phyloP scores from a whole-genome alignment of 2,113 vertebrate species.

The Nyctibius bracteatus region DNA sequence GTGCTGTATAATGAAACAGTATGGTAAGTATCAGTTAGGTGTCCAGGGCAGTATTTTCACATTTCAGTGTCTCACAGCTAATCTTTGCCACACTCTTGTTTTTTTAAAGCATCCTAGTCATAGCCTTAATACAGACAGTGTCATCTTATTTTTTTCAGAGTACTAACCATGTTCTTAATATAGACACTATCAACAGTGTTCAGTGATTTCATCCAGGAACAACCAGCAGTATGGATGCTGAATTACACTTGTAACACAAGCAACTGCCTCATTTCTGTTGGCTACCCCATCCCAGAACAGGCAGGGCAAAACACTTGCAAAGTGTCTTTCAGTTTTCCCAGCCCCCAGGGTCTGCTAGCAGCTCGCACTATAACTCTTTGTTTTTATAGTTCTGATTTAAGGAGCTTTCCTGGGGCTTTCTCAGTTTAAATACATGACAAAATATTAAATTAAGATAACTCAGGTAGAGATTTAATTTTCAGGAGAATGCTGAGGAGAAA shows the following conservation, averaged over 20 bases:
- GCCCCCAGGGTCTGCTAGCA: background rate
- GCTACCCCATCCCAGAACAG: background rate
- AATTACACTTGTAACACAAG: background rate
- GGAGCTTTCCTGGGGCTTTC: background rate
- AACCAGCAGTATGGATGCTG: background rate
- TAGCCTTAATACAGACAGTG: background rate
- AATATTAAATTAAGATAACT: background rate
- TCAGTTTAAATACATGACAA: background rate
- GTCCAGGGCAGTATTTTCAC: background rate
- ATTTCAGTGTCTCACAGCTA: background rate
- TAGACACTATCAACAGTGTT: background rate
- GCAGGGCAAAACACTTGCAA: background rate
- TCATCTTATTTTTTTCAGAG: background rate
- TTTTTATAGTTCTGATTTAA: background rate
- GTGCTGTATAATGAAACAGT: background rate
- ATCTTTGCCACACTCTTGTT: background rate
- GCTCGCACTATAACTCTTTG: background rate
- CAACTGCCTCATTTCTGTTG: background rate
- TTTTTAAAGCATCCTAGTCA: background rate
- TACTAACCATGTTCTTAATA: background rate
- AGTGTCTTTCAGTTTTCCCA: background rate
- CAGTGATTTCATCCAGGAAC: background rate
- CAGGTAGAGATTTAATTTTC: background rate
- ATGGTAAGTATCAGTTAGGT: background rate
- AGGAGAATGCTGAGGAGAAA: background rate